Evolutionary conservation across 2,797 vertebrate genomes (phyloP), one percentile per base, ranked within the genome.

Genomic region (Australoheros facetus): DNA sequence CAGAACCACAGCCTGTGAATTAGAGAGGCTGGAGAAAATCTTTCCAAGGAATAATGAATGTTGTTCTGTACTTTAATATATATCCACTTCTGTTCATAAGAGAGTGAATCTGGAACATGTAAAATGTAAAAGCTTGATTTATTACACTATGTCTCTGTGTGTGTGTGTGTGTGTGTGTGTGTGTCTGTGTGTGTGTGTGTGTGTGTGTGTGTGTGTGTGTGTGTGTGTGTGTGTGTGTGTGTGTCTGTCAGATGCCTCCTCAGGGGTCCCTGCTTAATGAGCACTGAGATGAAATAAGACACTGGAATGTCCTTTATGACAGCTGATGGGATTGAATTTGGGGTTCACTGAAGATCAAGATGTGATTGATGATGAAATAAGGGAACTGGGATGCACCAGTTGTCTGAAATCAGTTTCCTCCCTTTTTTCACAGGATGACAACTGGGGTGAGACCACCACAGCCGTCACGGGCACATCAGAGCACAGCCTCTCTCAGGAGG

Each of bases 391-490:
- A 71, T 60, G 17, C 9, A 70, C 6, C 12, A 4, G 5, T 28
- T 19, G 42, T 51, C 17, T 48, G 42, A 48, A 66, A 48, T 55
- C 19, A 3, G 5, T 77, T 26, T 56, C 17, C 26, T 21, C 7
- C 17, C 56, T 7, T 1, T 55, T 7, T 78, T 55, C 69, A n/a
- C 72, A 99, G 98, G 98, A 99, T 30, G 98, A 99, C 94, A 99
- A 98, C 96, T 99, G 98, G 98, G 98, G 97, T 0, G 98, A 99
- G 94, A 99, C 98, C 14, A 99, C 98, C 30, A 99, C 98, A 0
- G 98, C 98, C 1, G 95, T 99, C 82, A 99, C 98, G 0, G 98
- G 98, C 75, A 99, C 98, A 0, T 99, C 98, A 0, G 98, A 99
- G 91, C 98, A 97, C 95, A 99, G 98, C 93, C 96, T 99, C 82